phyloP scores from a whole-genome alignment of 53 echinoderm and acorn worm species.

The Paracentrotus lividus region DNA sequence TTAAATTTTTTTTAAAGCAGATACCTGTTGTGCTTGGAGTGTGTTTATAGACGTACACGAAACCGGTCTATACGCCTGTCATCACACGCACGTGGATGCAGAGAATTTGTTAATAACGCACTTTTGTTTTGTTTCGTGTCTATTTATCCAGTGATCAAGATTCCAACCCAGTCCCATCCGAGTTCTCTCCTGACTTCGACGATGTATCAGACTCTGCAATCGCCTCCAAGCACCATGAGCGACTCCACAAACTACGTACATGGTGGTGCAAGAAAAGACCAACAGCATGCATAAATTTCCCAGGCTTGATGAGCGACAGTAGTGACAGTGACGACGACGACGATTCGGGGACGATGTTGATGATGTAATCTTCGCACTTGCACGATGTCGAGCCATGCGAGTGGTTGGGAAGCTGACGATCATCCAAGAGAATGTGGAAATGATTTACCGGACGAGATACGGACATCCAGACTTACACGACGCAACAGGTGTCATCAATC shows the following conservation, averaged over 20 bases:
- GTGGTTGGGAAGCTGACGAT: conserved; percentile 28
- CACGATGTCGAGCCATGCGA: conserved; percentile 55
- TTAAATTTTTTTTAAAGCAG: neutral
- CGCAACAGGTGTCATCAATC: neutral
- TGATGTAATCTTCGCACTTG: neutral
- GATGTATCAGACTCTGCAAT: neutral
- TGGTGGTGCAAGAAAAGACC: conserved; percentile 48
- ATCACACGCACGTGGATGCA: no score
- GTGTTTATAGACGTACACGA: neutral
- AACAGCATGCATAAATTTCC: neutral
- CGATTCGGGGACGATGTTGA: conserved; percentile 13
- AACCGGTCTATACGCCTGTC: no score
- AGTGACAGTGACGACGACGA: neutral
- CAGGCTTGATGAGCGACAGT: neutral
- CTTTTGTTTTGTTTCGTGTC: neutral
- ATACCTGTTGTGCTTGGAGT: neutral
- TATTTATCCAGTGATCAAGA: neutral
- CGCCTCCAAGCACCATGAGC: neutral
- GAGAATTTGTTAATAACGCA: neutral
- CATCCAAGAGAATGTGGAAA: conserved; percentile 30
- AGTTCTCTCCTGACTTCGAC: conserved; percentile 7
- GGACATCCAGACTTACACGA: neutral
- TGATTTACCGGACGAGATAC: neutral
- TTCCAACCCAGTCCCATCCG: neutral
- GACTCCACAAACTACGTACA: conserved; percentile 30